A percentile compares a stretch with the other conserved stretches of the same genome.
phyloP scores from a whole-genome alignment of 2,888 invertebrate genomes.

The Ischnura elegans region DNA sequence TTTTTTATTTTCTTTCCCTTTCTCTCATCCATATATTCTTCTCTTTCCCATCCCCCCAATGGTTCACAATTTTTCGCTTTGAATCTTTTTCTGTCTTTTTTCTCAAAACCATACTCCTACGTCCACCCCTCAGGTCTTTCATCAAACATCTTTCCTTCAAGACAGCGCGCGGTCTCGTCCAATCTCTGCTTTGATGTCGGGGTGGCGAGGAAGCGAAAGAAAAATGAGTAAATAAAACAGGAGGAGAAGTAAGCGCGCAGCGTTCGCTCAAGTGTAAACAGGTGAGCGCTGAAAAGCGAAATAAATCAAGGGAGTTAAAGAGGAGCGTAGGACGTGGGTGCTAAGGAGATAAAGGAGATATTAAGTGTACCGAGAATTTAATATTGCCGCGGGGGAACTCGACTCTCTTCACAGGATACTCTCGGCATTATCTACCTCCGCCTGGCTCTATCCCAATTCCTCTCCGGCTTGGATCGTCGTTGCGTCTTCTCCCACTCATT shows the following conservation, averaged over 20 bases:
- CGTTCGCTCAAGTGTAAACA: slow-evolving; percentile 27
- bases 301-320: slow-evolving; percentile 28
- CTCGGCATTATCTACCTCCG: neutral
- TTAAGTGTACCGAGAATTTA: neutral
- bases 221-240: too few species aligned
- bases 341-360: neutral
- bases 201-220: neutral
- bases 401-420: neutral
- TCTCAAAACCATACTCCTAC: neutral
- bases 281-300: slow-evolving; percentile 22
- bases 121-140: neutral
- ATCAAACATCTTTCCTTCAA: neutral
- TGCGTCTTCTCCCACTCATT: neutral
- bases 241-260: slow-evolving; percentile 34
- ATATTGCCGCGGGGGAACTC: neutral
- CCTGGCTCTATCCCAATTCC: neutral
- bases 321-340: slow-evolving; percentile 1
- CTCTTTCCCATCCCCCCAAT: neutral
- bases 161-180: neutral
- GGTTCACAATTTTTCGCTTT: slow-evolving; percentile 1
- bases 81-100: slow-evolving; percentile 17
- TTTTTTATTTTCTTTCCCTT: neutral
- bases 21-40: too few species aligned
- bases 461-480: neutral
- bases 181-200: slow-evolving; percentile 40